Conservation (phyloP, 1,140 invertebrate genomes). For the Acromyrmex charruanus region DNA sequence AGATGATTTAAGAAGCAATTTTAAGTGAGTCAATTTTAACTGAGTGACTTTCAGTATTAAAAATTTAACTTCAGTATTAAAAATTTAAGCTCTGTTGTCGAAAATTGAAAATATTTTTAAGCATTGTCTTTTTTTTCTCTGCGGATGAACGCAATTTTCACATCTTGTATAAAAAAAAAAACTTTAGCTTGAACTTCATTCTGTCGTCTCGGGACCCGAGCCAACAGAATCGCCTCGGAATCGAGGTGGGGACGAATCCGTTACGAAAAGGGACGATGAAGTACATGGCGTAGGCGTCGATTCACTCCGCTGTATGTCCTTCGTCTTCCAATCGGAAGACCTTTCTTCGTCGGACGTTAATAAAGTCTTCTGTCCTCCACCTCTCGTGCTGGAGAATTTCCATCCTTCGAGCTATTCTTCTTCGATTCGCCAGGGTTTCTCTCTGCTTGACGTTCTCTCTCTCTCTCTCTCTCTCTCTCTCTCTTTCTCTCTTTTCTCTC, state of each 20-base stretch:
- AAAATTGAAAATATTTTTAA: conserved; percentile 35
- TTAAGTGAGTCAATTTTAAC: background rate
- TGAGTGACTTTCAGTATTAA: background rate
- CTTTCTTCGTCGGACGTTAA: conserved; percentile 73
- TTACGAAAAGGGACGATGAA: background rate
- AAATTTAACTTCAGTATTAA: background rate
- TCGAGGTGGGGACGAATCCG: conserved; percentile 30
- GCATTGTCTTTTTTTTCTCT: background rate
- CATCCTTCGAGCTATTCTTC: conserved; percentile 74
- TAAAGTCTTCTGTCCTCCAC: conserved; percentile 76
- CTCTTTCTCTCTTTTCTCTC: conserved; percentile 3
- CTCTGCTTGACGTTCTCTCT: background rate
- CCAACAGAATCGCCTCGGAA: background rate
- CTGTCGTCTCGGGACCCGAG: conserved; percentile 30
- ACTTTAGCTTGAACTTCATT: conserved; percentile 26
- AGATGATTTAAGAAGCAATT: conserved; percentile 6
- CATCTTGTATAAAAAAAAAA: conserved; percentile 36
- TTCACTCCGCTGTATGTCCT: conserved; percentile 59
- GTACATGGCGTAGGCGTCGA: conserved; percentile 45
- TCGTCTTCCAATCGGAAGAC: conserved; percentile 59
- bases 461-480: background rate
- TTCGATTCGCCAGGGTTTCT: conserved; percentile 54
- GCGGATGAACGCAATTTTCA: conserved; percentile 16
- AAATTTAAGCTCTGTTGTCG: background rate
- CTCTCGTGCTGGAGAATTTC: conserved; percentile 72